A percentile compares a stretch with the other conserved stretches of the same genome.
Evolutionary conservation across 2,888 invertebrate genomes (phyloP).

Genomic region (Callosobruchus maculatus): DNA sequence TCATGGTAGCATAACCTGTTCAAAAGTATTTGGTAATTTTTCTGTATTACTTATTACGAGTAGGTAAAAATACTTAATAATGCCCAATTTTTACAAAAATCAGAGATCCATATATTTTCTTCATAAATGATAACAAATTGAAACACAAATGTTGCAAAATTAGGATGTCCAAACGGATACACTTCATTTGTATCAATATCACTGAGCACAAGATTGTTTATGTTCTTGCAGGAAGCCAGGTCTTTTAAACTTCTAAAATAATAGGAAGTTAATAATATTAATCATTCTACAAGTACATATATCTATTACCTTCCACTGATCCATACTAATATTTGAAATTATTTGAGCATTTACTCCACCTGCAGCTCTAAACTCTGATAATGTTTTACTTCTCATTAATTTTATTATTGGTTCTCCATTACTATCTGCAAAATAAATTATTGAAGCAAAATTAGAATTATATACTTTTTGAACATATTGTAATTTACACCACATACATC

Average conservation of each 20-base stretch:
- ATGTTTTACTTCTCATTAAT: constrained; percentile 31
- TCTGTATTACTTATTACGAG: too few species aligned
- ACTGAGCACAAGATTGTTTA: constrained; percentile 3
- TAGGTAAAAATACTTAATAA: too few species aligned
- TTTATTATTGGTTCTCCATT: constrained; percentile 31
- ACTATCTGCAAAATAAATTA: constrained; percentile 28
- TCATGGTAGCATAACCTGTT: too few species aligned
- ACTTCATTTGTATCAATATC: neutral
- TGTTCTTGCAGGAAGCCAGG: constrained; percentile 32
- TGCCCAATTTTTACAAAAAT: too few species aligned
- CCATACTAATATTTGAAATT: constrained; percentile 54
- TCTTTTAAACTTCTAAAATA: constrained; percentile 30
- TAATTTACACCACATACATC: too few species aligned
- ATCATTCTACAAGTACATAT: neutral
- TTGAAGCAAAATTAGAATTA: neutral
- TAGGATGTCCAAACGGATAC: neutral
- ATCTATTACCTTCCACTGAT: constrained; percentile 55
- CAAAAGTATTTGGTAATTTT: too few species aligned
- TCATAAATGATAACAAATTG: neutral
- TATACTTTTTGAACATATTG: too few species aligned
- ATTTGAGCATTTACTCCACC: constrained; percentile 54
- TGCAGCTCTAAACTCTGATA: constrained; percentile 33
- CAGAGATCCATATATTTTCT: neutral
- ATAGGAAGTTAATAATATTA: neutral
- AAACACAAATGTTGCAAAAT: neutral